Percentiles rank a stretch among this genome's conserved stretches.
Conservation (phyloP, 2,113 vertebrate species). For the Erinaceus europaeus region DNA sequence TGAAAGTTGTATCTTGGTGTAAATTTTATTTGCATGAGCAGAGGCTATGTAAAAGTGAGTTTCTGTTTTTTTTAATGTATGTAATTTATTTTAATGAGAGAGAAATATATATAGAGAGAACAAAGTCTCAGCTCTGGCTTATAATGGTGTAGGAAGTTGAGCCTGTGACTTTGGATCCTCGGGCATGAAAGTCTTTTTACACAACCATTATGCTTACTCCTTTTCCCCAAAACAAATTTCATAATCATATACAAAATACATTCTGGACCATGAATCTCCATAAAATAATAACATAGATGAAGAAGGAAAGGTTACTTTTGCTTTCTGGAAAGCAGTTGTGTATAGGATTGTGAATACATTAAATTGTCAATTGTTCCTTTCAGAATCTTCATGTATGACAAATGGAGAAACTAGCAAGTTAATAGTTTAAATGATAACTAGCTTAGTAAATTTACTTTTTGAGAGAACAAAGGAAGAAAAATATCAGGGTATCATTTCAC, state of each 20-base stretch:
- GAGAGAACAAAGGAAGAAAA: neutral
- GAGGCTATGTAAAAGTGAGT: constrained; percentile 1
- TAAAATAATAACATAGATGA: too few species aligned
- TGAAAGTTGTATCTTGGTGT: neutral
- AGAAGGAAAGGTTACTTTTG: neutral
- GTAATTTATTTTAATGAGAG: too few species aligned
- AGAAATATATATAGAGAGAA: too few species aligned
- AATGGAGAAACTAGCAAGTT: neutral
- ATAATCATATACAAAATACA: neutral
- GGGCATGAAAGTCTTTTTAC: too few species aligned
- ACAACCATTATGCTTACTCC: too few species aligned
- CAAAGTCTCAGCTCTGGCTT: too few species aligned
- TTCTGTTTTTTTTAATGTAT: too few species aligned
- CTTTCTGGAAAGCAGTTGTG: neutral
- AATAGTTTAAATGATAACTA: neutral
- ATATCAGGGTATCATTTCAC: neutral
- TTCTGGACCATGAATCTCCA: too few species aligned
- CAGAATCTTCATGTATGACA: neutral
- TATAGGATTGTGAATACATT: neutral
- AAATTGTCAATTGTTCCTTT: neutral
- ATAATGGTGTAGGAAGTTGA: too few species aligned
- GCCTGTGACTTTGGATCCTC: too few species aligned
- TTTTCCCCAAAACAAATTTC: too few species aligned
- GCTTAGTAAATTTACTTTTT: too few species aligned
- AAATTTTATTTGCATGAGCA: neutral